Evolutionary conservation across 2,888 invertebrate species (phyloP).

Genomic region (Chaitophorus viminalis): DNA sequence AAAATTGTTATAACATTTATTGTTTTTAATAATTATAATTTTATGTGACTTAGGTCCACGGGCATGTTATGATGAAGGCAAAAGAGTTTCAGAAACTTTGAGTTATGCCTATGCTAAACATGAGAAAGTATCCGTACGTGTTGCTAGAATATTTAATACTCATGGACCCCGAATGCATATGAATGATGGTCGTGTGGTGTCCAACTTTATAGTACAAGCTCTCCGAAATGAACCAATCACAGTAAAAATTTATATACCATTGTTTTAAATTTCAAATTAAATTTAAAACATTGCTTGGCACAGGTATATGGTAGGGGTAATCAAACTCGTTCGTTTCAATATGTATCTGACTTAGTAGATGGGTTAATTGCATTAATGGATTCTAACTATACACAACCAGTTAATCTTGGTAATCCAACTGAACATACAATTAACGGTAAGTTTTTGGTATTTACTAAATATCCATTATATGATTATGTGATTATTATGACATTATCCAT

Average conservation of each 20-base stretch:
- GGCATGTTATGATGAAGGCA: constrained; percentile 99
- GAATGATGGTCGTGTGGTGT: constrained; percentile 97
- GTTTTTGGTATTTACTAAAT: constrained; percentile 36
- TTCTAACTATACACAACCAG: constrained; percentile 90
- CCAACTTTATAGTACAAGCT: constrained; percentile 97
- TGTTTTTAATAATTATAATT: constrained; percentile 6
- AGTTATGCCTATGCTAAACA: constrained; percentile 97
- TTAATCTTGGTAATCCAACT: constrained; percentile 97
- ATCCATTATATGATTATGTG: too few relatives aligned
- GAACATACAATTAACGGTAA: constrained; percentile 93
- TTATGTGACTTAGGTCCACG: constrained; percentile 76
- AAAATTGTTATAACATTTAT: constrained; percentile 61
- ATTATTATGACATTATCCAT: too few relatives aligned
- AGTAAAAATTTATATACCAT: constrained; percentile 69
- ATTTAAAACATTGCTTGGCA: constrained; percentile 64
- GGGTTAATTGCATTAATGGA: constrained; percentile 93
- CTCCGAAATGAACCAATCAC: constrained; percentile 94
- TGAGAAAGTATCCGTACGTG: constrained; percentile 93
- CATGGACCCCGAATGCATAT: constrained; percentile 99
- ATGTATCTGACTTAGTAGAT: constrained; percentile 95
- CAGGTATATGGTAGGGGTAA: constrained; percentile 86
- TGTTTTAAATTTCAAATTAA: not conserved
- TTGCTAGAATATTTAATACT: constrained; percentile 98
- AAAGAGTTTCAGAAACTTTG: constrained; percentile 95
- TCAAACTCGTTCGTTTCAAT: constrained; percentile 97